Percentiles rank a stretch among this genome's conserved stretches.
Evolutionary conservation across 2,797 vertebrate species (phyloP).

Genomic region (Microctenopoma lineatum): DNA sequence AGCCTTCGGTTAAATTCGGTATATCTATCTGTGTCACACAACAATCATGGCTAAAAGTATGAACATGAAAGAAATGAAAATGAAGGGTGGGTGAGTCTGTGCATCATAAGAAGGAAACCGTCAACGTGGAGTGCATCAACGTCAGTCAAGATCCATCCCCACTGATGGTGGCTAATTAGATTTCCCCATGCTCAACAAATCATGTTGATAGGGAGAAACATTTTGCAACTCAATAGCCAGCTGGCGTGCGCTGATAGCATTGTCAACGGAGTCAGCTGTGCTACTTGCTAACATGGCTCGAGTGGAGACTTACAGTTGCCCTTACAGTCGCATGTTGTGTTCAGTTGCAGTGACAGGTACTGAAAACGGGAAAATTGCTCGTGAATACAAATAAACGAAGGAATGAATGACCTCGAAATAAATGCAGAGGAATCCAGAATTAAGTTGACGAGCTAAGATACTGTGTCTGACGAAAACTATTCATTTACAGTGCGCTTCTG

Average conservation of each 20-base stretch:
- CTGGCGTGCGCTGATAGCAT: constrained; percentile 70
- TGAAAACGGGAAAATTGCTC: constrained; percentile 1
- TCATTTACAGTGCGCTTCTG: too few relatives aligned
- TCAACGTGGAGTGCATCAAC: constrained; percentile 61
- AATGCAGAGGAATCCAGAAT: neutral
- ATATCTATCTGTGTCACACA: constrained; percentile 46
- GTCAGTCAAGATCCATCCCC: constrained; percentile 68
- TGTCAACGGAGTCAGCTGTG: constrained; percentile 61
- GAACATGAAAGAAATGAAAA: constrained; percentile 58
- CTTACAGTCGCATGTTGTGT: constrained; percentile 45
- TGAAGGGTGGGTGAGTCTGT: constrained; percentile 49
- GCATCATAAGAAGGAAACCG: constrained; percentile 54
- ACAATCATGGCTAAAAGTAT: constrained; percentile 53
- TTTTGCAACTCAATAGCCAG: constrained; percentile 73
- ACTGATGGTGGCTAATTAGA: constrained; percentile 75
- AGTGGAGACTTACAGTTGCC: constrained; percentile 42
- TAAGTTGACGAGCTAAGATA: neutral
- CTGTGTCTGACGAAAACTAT: neutral
- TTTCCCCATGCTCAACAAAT: constrained; percentile 73
- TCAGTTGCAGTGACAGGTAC: constrained; percentile 53
- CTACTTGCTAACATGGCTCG: constrained; percentile 44
- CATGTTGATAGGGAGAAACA: constrained; percentile 65
- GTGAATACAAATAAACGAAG: constrained; percentile 19
- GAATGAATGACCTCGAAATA: constrained; percentile 18
- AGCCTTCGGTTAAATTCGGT: constrained; percentile 55